These are phyloP conservation scores for Dexiosoma caninum DNA, from an alignment of 2,888 invertebrate genomes.

Conservation along the genomic window DNA sequence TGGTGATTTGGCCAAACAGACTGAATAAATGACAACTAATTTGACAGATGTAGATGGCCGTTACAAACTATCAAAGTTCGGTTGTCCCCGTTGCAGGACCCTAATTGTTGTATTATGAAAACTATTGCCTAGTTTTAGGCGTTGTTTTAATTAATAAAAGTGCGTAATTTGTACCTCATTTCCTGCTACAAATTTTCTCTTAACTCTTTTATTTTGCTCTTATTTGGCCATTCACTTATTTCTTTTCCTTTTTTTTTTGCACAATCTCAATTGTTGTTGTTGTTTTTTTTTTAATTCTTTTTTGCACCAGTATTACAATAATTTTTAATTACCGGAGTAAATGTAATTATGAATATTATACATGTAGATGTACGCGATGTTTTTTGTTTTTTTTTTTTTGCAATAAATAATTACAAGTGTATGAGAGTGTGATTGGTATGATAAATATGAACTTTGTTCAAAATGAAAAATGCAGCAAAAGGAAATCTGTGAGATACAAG, in stretches of 20 bases:
- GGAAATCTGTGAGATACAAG: conserved; percentile 48
- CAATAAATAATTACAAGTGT: conserved; percentile 32
- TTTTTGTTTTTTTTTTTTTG: conserved; percentile 61
- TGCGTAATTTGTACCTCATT: background rate
- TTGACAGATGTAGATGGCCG: too few species aligned
- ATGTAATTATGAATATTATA: conserved; percentile 78
- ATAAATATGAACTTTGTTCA: conserved; percentile 18
- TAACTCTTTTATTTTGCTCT: conserved; percentile 8
- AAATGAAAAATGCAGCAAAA: conserved; percentile 23
- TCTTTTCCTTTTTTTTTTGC: background rate
- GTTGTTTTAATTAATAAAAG: background rate
- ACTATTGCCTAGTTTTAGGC: conserved; percentile 5
- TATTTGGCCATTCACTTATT: conserved; percentile 44
- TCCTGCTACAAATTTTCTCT: background rate
- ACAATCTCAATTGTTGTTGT: background rate
- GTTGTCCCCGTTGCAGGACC: too few species aligned
- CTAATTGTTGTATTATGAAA: background rate
- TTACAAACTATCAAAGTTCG: too few species aligned
- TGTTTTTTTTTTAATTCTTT: background rate
- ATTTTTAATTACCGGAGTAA: conserved; percentile 79
- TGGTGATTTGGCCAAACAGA: too few species aligned
- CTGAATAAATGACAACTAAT: too few species aligned
- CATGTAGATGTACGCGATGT: conserved; percentile 66
- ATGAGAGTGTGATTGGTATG: conserved; percentile 29
- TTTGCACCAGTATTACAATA: conserved; percentile 75